Base-by-base conservation (phyloP, 2,888 invertebrate genomes). In the Morpho helenor region DNA sequence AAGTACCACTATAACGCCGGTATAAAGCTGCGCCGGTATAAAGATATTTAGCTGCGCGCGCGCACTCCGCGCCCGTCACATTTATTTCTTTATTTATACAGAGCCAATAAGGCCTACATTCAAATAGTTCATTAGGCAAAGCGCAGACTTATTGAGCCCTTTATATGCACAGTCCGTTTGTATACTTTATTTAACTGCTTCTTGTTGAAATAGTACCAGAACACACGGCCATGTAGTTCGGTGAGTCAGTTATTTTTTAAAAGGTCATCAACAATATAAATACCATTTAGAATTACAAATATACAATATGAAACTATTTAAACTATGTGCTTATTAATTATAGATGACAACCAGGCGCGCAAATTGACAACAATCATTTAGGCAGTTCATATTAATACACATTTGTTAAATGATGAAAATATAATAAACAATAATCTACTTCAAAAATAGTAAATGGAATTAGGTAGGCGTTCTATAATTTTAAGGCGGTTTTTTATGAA, bases 61-160 rank as follows among this genome's bases (percentile, higher is more conserved):
- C 81, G 81, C 87, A 80, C 67, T 56, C 58, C 67, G 67, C 71
- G 72, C 72, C 70, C 69, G 67, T 69, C 77, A 76, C 82, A 80
- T 84, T 84, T 84, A 81, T 82, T 82, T 84, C 80, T 86, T 85
- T 87, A 85, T 87, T 82, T 80, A 82, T 80, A 72, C 75, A 76
- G 75, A 70, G 73, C 80, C 84, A 82, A 82, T 87, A 79, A 82
- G 84, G 77, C 77, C 82, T 80, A 87, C 87, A 89, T 89, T 88
- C 85, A 87, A 88, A 89, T 89, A 79, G 87, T 83, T 87, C 82
- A 88, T 89, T 89, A 89, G 77, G 68, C 74, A 71, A 68, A 66
- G 70, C 70, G 71, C 72, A 75, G 79, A 79, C 78, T 79, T 74
- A 79, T 79, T 59, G 68, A 71, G 74, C 80, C 77, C 76, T 88